These are phyloP conservation scores for Rosalia funebris DNA, from an alignment of 2,888 invertebrate species.

Conservation along the genomic window DNA sequence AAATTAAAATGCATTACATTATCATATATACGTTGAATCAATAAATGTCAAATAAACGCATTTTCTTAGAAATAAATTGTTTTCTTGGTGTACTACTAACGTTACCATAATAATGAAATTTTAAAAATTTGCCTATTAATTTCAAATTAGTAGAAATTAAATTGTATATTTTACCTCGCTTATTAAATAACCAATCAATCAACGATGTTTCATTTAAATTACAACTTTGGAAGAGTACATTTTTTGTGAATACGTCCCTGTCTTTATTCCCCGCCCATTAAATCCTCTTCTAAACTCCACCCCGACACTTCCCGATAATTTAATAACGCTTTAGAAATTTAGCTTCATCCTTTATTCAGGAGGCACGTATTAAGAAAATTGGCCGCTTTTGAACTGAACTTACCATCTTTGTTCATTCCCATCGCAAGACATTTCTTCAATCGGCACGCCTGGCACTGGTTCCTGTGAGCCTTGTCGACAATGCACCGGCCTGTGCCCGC, in stretches of 20 bases:
- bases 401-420: slow-evolving; percentile 99
- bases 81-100: too few species aligned
- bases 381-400: slow-evolving; percentile 25
- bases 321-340: slow-evolving; percentile 49
- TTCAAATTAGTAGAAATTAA: too few species aligned
- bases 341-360: slow-evolving; percentile 38
- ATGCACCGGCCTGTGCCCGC: slow-evolving; percentile 97
- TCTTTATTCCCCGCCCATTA: slow-evolving; percentile 8
- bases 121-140: too few species aligned
- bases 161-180: too few species aligned
- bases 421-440: slow-evolving; percentile 97
- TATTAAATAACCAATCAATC: too few species aligned
- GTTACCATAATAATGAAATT: too few species aligned
- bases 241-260: slow-evolving; percentile 25
- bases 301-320: slow-evolving; percentile 47
- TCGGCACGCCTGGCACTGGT: slow-evolving; percentile 98
- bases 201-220: too few species aligned
- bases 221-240: too few species aligned
- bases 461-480: slow-evolving; percentile 98
- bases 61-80: too few species aligned
- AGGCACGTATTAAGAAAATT: slow-evolving; percentile 33
- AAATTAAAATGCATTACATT: too few species aligned
- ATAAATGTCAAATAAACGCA: too few species aligned
- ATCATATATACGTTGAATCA: too few species aligned
- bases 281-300: slow-evolving; percentile 23